Conservation (phyloP, 2,113 vertebrate species). For the Equus przewalskii region DNA sequence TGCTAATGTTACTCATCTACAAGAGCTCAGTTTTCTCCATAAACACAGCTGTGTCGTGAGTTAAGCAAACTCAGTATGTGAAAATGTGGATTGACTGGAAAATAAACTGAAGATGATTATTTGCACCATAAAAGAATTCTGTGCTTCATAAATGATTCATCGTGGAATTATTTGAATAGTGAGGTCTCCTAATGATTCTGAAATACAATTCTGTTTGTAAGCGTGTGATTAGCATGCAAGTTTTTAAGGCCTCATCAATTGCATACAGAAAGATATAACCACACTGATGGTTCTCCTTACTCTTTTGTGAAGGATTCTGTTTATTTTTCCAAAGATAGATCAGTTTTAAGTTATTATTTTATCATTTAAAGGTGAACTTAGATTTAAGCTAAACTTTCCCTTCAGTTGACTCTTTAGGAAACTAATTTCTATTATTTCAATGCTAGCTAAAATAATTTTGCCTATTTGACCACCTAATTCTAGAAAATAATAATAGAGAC, state of each 20-base stretch:
- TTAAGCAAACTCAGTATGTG: conserved; percentile 75
- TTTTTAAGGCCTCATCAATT: conserved; percentile 2
- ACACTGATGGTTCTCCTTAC: neutral
- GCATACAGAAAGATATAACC: neutral
- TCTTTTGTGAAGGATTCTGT: neutral
- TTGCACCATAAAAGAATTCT: conserved; percentile 65
- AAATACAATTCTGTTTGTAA: conserved; percentile 51
- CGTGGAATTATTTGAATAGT: conserved; percentile 63
- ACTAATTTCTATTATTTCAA: conserved; percentile 51
- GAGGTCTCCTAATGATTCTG: conserved; percentile 51
- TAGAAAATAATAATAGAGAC: conserved; percentile 31
- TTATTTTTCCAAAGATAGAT: conserved; percentile 48
- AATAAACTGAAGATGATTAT: conserved; percentile 79
- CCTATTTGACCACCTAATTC: neutral
- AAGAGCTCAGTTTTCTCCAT: conserved; percentile 77
- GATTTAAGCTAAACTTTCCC: neutral
- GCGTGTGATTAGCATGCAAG: neutral
- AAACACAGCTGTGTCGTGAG: conserved; percentile 80
- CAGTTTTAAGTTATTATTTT: conserved; percentile 35
- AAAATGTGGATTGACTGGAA: conserved; percentile 75
- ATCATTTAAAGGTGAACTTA: conserved; percentile 43
- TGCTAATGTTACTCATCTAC: conserved; percentile 69
- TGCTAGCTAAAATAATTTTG: conserved; percentile 13
- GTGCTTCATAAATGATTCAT: conserved; percentile 63
- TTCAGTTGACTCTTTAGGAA: conserved; percentile 5